A percentile compares a stretch with the other conserved stretches of the same genome.
Evolutionary conservation across 2,888 invertebrate species (phyloP).

Genomic region (Lissonota sp.): DNA sequence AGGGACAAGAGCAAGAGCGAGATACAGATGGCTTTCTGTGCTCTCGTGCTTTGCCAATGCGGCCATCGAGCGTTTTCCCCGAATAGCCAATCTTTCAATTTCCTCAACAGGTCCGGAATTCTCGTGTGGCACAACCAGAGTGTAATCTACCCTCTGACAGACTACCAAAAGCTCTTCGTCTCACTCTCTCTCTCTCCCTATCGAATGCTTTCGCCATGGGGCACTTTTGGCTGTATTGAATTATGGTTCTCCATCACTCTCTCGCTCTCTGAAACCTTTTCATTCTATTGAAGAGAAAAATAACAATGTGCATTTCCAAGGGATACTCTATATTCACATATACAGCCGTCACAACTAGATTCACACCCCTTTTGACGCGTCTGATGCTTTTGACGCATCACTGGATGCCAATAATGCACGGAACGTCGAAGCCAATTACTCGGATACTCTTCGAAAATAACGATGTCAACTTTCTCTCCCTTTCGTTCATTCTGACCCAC

Average conservation of each 20-base stretch:
- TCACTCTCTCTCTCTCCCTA: background rate
- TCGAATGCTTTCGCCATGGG: slow-evolving; percentile 29
- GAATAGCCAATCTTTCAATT: slow-evolving; percentile 64
- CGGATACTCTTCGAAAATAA: slow-evolving; percentile 36
- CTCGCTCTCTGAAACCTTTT: slow-evolving; percentile 22
- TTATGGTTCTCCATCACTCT: slow-evolving; percentile 30
- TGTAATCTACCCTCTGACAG: slow-evolving; percentile 36
- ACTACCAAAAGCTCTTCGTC: slow-evolving; percentile 8
- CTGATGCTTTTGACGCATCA: slow-evolving; percentile 22
- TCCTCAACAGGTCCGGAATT: slow-evolving; percentile 65
- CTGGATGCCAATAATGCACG: slow-evolving; percentile 33
- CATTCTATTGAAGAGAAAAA: slow-evolving; percentile 42
- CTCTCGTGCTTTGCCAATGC: slow-evolving; percentile 32
- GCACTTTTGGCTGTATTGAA: slow-evolving; percentile 41
- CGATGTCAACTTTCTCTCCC: slow-evolving; percentile 9
- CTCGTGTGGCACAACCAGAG: slow-evolving; percentile 49
- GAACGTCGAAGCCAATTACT: slow-evolving; percentile 56
- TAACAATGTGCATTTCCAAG: slow-evolving; percentile 38
- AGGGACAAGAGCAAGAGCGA: slow-evolving; percentile 34
- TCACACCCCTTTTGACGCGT: slow-evolving; percentile 20
- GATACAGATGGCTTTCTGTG: slow-evolving; percentile 9
- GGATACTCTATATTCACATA: background rate
- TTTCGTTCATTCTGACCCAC: slow-evolving; percentile 38
- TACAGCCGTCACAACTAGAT: slow-evolving; percentile 24
- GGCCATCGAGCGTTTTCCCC: slow-evolving; percentile 43